Evolutionary conservation across 2,888 invertebrate genomes (phyloP), one percentile per base, ranked within the genome.

Genomic region (Apotomis turbidana): DNA sequence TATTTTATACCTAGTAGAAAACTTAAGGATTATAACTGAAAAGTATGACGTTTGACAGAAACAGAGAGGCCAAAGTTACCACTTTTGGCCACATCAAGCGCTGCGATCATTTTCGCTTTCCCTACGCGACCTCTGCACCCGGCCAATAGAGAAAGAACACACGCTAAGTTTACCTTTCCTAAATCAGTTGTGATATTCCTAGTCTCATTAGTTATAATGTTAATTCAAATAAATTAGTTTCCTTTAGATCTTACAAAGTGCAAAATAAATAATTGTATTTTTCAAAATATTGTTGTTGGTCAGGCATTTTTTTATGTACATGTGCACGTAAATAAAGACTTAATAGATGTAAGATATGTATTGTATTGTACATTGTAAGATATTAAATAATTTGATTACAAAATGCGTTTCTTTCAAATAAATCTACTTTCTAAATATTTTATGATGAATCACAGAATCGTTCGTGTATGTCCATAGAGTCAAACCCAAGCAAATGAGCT

Each of bases 271-370:
- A 67, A 61, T 69, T 71, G 55, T 51, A 55, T 55, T 73, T 70
- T 75, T 73, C 36, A 62, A 73, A 60, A 38, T 64, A 67, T 67
- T 62, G 52, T 71, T 71, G 59, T 66, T 68, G 60, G 71, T 74
- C 64, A 58, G 60, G 61, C 44, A 71, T 74, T 68, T 52, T 69
- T 79, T 78, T 74, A 74, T 75, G 77, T 82, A 78, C 80, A 81
- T 80, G 80, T 82, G 88, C 88, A 88, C 87, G 79, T 87, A 84
- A 83, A 83, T 87, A 83, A 89, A 90, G 89, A 89, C 88, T 89
- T 80, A 84, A 85, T 85, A 81, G 70, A 74, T 69, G 51, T 85
- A 86, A 84, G 81, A 77, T 78, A 79, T 72, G 72, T 77, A 66
- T 63, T 57, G 57, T 70, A 58, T 55, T 66, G 59, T 61, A 63